A percentile compares a stretch with the other conserved stretches of the same genome.
These are phyloP conservation scores for Sceloporus tristichus DNA, from an alignment of 2,113 vertebrate genomes.

Conservation along the genomic window DNA sequence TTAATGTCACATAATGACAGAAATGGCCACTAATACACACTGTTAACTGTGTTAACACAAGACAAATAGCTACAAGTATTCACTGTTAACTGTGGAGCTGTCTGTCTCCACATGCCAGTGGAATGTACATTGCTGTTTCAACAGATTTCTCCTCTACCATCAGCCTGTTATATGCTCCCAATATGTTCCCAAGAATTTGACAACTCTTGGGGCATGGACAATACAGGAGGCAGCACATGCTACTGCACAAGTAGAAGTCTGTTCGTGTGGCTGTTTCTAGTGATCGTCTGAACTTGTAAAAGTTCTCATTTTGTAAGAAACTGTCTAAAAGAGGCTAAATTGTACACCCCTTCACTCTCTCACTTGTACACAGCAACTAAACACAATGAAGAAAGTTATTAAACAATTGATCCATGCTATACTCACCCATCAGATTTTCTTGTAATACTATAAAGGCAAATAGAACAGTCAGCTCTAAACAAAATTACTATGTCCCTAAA, in stretches of 20 bases:
- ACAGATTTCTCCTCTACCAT: not conserved
- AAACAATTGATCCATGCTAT: not conserved
- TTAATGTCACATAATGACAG: not conserved
- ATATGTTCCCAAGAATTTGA: not conserved
- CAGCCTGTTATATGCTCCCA: not conserved
- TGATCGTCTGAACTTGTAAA: not conserved
- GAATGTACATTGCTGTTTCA: not conserved
- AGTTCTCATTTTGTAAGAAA: accelerated
- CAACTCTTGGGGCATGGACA: not conserved
- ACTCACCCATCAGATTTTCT: conserved; percentile 88
- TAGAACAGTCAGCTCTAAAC: conserved; percentile 95
- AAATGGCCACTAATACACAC: not conserved
- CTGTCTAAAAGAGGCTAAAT: not conserved
- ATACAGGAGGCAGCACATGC: not conserved
- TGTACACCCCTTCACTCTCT: too few species aligned
- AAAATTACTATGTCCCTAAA: conserved; percentile 94
- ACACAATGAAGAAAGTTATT: not conserved
- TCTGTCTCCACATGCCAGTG: not conserved
- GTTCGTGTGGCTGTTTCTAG: not conserved
- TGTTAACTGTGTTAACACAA: not conserved
- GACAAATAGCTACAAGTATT: not conserved
- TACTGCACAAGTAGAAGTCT: not conserved
- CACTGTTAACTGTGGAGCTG: not conserved
- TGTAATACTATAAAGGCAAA: conserved; percentile 97
- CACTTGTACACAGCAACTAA: not conserved